These are phyloP conservation scores for Ceryle rudis DNA, from an alignment of 2,797 vertebrate species.

Conservation along the genomic window DNA sequence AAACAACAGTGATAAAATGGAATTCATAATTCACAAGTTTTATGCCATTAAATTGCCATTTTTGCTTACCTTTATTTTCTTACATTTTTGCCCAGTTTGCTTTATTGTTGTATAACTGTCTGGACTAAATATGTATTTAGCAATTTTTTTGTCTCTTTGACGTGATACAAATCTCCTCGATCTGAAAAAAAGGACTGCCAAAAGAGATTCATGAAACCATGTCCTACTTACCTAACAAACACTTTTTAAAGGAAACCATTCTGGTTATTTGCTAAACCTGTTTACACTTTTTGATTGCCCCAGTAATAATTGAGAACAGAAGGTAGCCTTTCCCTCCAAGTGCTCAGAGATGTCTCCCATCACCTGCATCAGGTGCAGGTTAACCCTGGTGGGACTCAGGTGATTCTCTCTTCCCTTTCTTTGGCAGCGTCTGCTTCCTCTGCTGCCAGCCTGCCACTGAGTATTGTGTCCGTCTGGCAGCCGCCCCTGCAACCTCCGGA, in stretches of 20 bases:
- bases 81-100: background rate
- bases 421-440: background rate
- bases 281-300: background rate
- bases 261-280: background rate
- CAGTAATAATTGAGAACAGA: background rate
- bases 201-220: background rate
- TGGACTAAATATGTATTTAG: background rate
- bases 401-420: background rate
- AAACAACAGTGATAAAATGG: background rate
- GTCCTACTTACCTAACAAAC: background rate
- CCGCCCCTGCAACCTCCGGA: background rate
- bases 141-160: background rate
- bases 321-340: background rate
- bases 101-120: background rate
- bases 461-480: background rate
- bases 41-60: background rate
- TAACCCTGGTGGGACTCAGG: background rate
- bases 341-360: background rate
- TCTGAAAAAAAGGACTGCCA: background rate
- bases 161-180: background rate
- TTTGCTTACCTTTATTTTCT: background rate
- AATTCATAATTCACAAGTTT: conserved; percentile 10
- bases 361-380: background rate
- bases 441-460: background rate
- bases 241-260: background rate